Base-by-base conservation (phyloP, 2,113 vertebrate species). In the Rousettus leschenaultii region DNA sequence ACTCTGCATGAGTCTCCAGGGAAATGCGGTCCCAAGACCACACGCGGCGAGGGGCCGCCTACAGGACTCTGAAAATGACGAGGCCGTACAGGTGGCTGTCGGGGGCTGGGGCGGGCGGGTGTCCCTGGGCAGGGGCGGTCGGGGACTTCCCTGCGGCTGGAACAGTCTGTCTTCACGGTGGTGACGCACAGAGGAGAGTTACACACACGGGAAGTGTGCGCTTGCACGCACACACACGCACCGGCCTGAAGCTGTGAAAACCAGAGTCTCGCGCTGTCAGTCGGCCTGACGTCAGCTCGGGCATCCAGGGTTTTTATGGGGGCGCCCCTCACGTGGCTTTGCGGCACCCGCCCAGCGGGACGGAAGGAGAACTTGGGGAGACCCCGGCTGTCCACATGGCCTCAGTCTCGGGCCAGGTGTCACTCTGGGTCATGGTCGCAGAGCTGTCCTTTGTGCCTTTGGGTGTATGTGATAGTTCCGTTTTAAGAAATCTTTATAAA, bases 171-270 rank as follows among this genome's bases (percentile, higher is more conserved):
- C 45, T 9, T 45, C 45, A 45, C 45, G 30, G 59, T 15, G 3
- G 3, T 7, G 48, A 43, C 73, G 5, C 16, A 0, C 3, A 55
- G 59, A 16, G 16, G 57, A n/a, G n/a, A 77, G 65, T 16, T 2
- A 15, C 8, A 22, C 28, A 8, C 0, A 0, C 30, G 0, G 21
- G 3, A 43, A 7, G 19, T 0, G 33, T 51, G 1, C 10, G 1
- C 38, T 13, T 0, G 24, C 6, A 21, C 12, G 13, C 6, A 21
- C 12, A 7, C 22, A 13, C 16, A 2, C 35, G 45, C 9, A 2
- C 10, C 1, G 26, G 30, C 24, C 43, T 26, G 24, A 59, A 28
- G 14, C 10, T 13, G 19, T 5, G 21, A 38, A 22, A 30, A 21
- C 40, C 6, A 9, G 19, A 48, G 45, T 18, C 26, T n/a, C 70